Evolutionary conservation across 1,140 invertebrate species (phyloP), one percentile per base, ranked within the genome.

Genomic region (Drosophila subobscura): DNA sequence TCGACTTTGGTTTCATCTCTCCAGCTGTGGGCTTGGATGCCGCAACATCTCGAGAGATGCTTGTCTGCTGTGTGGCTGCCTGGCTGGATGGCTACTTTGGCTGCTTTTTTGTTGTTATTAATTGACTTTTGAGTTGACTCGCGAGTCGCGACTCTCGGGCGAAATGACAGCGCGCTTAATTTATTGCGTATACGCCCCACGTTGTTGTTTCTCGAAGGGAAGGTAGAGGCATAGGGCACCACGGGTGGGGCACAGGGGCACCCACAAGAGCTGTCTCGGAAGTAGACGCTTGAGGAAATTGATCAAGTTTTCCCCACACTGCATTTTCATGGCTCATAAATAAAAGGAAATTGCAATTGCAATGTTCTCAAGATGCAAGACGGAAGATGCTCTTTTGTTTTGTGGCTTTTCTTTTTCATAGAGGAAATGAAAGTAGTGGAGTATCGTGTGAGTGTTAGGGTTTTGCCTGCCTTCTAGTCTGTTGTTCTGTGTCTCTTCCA

Each of bases 61-160:
- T 65, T 50, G 58, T 65, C 61, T 67, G 61, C 41, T 51, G 49
- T 44, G 65, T 41, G 5, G 46, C 46, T 22, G 58, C 57, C 42
- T 64, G 76, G 33, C 33, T 37, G 33, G 33, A 12, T 37, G 33
- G 3, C 10, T 12, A 4, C 10, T 33, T 10, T 10, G 8, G 8
- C 33, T 37, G 33, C 33, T 37, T 12, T 7, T 37, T 56, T 20
- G 16, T 58, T 81, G 77, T 86, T 88, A 88, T 86, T 86, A 86
- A 86, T 86, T 86, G 81, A 88, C 81, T 86, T 86, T 85, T 81
- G 77, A 88, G 83, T 86, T 86, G 83, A 86, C 83, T 86, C 55
- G 67, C 84, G 33, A 37, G 10, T 37, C 10, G 33, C 10, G 33
- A 37, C 3, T 37, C 33, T 12, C 63, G 76, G 56, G 79, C 59